Conservation (phyloP, 2,888 invertebrate species). For the Willowsia nigromaculata region DNA sequence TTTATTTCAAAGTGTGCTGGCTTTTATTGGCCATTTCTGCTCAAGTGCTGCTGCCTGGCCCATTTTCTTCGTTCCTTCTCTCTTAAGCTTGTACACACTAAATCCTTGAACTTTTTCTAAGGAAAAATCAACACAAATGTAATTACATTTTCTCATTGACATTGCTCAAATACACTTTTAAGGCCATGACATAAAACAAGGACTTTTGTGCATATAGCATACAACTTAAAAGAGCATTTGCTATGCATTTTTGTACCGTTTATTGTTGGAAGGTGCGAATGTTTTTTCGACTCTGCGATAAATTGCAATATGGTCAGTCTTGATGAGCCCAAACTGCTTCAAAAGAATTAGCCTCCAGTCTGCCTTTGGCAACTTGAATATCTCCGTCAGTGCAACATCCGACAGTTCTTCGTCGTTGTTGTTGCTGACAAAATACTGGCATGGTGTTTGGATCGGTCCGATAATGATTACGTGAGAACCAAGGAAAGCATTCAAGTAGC, state of each 20-base stretch:
- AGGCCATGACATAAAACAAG: slow-evolving; percentile 17
- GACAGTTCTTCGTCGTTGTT: slow-evolving; percentile 51
- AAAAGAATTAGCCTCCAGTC: slow-evolving; percentile 76
- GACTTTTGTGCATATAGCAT: background rate
- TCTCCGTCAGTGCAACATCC: slow-evolving; percentile 73
- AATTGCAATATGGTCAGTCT: slow-evolving; percentile 77
- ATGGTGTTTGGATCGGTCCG: slow-evolving; percentile 83
- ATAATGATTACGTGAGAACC: slow-evolving; percentile 87
- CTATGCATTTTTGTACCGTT: slow-evolving; percentile 37
- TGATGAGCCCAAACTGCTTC: slow-evolving; percentile 75
- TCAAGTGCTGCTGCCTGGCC: background rate
- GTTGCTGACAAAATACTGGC: slow-evolving; percentile 56
- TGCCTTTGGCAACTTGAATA: slow-evolving; percentile 71
- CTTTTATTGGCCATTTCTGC: background rate
- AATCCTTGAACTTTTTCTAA: slow-evolving; percentile 71
- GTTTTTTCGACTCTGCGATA: slow-evolving; percentile 74
- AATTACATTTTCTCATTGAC: background rate
- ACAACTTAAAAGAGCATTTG: background rate
- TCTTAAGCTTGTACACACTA: slow-evolving; percentile 13
- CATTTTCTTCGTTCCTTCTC: background rate
- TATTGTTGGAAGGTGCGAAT: slow-evolving; percentile 60
- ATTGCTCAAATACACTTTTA: background rate
- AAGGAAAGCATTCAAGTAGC: slow-evolving; percentile 85
- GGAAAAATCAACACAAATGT: background rate
- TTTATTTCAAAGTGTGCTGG: background rate